Evolutionary conservation across 1,140 invertebrate species (phyloP).

Genomic region (Heliconius nattereri): DNA sequence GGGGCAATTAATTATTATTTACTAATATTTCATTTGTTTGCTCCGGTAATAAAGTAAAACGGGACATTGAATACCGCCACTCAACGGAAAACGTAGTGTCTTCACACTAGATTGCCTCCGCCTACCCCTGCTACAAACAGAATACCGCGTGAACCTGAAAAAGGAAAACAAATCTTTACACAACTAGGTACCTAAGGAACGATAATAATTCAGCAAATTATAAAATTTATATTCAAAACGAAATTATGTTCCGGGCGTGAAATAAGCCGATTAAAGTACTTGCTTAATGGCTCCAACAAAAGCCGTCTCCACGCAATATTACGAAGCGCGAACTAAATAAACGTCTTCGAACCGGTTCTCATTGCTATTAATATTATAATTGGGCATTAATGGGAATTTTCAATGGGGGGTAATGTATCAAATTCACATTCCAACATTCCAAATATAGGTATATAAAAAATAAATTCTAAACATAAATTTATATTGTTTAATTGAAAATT

Average conservation of each 20-base stretch:
- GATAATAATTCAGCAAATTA: constrained; percentile 38
- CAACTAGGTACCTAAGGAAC: not conserved
- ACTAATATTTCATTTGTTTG: too few species aligned
- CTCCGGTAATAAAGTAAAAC: too few species aligned
- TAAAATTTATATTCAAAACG: constrained; percentile 49
- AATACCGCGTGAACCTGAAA: too few species aligned
- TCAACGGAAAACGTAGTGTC: too few species aligned
- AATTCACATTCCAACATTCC: constrained; percentile 18
- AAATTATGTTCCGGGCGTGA: constrained; percentile 46
- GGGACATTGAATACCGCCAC: too few species aligned
- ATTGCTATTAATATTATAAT: constrained; percentile 46
- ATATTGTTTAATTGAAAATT: constrained; percentile 28
- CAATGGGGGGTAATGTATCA: constrained; percentile 40
- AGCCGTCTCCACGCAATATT: constrained; percentile 45
- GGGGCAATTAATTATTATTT: too few species aligned
- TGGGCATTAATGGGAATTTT: constrained; percentile 41
- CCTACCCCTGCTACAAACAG: too few species aligned
- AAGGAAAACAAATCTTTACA: not conserved
- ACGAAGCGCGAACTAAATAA: constrained; percentile 45
- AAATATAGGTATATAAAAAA: too few species aligned
- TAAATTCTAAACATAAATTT: too few species aligned
- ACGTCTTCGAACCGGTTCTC: constrained; percentile 39
- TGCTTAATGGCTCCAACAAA: constrained; percentile 45
- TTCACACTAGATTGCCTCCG: too few species aligned
- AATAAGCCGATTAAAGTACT: constrained; percentile 51